Conservation (phyloP, 2,113 vertebrate species). For the Guaruba guarouba region DNA sequence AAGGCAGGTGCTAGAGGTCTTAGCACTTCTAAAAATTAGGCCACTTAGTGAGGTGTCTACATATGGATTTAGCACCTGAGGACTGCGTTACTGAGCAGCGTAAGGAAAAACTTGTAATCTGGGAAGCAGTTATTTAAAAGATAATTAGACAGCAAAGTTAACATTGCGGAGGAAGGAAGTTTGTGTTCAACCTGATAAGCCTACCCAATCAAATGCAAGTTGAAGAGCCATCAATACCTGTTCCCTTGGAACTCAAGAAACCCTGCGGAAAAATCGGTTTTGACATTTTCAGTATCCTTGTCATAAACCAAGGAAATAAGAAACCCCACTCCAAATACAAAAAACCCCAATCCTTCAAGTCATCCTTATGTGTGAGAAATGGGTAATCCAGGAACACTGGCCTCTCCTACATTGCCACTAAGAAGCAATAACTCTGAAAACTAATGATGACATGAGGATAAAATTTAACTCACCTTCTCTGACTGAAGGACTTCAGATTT, state of each 20-base stretch:
- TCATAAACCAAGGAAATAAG: neutral
- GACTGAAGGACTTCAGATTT: neutral
- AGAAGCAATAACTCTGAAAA: neutral
- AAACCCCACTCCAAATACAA: neutral
- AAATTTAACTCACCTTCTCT: neutral
- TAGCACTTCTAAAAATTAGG: constrained; percentile 38
- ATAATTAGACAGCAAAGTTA: constrained; percentile 26
- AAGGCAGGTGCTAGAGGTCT: constrained; percentile 36
- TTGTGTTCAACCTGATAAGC: constrained; percentile 1
- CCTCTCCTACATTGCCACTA: neutral
- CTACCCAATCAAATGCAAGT: neutral
- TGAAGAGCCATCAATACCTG: neutral
- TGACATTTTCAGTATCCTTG: neutral
- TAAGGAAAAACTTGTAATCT: neutral
- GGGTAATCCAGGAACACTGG: neutral
- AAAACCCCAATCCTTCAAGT: neutral
- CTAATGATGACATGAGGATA: neutral
- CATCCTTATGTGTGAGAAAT: neutral
- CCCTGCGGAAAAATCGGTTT: neutral
- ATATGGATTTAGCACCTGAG: constrained; percentile 38
- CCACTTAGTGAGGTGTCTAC: constrained; percentile 41
- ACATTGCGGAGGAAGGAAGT: neutral
- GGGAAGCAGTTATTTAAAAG: neutral
- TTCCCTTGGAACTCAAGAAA: neutral
- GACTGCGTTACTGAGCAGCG: neutral